A percentile compares a stretch with the other conserved stretches of the same genome.
Evolutionary conservation across 2,888 invertebrate genomes (phyloP).

Genomic region (Amitus sp.): DNA sequence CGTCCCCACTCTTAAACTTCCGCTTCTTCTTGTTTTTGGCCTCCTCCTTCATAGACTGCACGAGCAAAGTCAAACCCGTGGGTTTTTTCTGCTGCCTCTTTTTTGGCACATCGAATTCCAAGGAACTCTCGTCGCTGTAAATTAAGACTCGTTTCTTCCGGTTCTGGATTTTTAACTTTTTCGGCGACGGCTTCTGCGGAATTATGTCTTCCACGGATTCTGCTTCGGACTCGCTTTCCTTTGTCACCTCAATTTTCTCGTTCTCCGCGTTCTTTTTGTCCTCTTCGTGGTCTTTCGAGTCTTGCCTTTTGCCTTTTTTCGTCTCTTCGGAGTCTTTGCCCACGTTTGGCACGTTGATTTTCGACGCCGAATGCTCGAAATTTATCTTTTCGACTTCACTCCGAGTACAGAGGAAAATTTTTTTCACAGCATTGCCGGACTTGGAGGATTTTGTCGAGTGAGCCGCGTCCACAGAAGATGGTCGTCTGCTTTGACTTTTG

Average conservation of each 20-base stretch:
- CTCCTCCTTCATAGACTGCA: conserved; percentile 54
- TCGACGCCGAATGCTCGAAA: conserved; percentile 20
- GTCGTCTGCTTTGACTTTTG: conserved; percentile 4
- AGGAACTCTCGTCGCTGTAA: conserved; percentile 60
- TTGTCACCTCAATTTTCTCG: not conserved
- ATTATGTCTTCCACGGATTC: conserved; percentile 18
- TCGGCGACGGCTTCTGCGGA: conserved; percentile 13
- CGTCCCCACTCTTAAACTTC: conserved; percentile 23
- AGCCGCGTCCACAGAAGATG: conserved; percentile 1
- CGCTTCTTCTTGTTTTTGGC: conserved; percentile 38
- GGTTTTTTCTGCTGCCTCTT: conserved; percentile 36
- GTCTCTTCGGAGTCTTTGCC: conserved; percentile 14
- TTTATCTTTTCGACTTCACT: conserved; percentile 27
- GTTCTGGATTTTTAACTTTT: conserved; percentile 9
- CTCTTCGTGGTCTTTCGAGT: not conserved
- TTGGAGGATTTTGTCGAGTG: not conserved
- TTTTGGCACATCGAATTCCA: conserved; percentile 44
- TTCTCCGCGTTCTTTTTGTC: not conserved
- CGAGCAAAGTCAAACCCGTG: conserved; percentile 54
- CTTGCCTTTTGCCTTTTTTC: not conserved
- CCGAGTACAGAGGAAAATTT: conserved; percentile 29
- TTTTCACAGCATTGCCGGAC: conserved; percentile 12
- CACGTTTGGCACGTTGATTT: conserved; percentile 28
- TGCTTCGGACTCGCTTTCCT: not conserved
- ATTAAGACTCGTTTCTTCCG: conserved; percentile 40